Conservation (phyloP, 2,113 vertebrate genomes). For the Ibidorhyncha struthersii region DNA sequence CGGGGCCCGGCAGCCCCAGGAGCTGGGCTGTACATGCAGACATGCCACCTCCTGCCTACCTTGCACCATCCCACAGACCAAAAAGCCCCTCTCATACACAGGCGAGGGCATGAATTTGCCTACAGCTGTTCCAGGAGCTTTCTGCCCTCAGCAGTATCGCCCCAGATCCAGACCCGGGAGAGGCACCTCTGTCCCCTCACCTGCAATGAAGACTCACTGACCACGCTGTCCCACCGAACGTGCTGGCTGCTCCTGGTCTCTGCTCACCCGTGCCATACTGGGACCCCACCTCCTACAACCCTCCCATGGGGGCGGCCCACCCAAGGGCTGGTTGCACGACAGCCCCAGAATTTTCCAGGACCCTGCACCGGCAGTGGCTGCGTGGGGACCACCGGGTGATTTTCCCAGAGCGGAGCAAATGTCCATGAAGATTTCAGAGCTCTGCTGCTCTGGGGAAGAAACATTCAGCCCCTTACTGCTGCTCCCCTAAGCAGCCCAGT, state of each 20-base stretch:
- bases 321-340: background rate
- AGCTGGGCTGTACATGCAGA: background rate
- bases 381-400: background rate
- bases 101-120: background rate
- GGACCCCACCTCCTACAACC: background rate
- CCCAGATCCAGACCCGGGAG: background rate
- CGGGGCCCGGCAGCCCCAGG: background rate
- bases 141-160: background rate
- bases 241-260: background rate
- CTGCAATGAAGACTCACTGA: background rate
- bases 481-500: background rate
- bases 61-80: fast-evolving
- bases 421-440: background rate
- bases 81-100: background rate
- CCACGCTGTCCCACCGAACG: fast-evolving
- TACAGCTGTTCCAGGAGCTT: background rate
- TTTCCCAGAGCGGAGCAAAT: background rate
- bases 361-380: fast-evolving
- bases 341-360: background rate
- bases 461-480: background rate
- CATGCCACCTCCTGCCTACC: background rate
- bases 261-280: background rate
- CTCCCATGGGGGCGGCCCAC: background rate
- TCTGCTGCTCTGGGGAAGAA: background rate
- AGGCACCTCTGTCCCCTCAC: background rate